A percentile compares a stretch with the other conserved stretches of the same genome.
Conservation (phyloP, 2,888 invertebrate species). For the Petrophora chlorosata region DNA sequence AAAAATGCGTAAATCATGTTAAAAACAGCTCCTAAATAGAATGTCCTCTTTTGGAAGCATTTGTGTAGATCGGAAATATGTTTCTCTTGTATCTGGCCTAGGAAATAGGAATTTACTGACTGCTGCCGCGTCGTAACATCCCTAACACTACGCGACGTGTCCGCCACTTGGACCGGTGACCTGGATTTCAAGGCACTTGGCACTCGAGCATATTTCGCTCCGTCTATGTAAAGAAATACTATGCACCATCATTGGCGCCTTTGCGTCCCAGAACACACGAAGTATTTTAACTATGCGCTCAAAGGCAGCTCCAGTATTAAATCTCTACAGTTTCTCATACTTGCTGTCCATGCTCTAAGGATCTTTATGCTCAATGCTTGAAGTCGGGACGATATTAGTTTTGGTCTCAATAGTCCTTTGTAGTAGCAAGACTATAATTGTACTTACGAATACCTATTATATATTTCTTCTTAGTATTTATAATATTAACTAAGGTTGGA, state of each 20-base stretch:
- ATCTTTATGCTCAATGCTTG: no score
- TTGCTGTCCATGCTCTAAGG: not conserved
- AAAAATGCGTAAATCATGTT: no score
- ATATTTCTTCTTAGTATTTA: no score
- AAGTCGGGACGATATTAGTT: slow-evolving; percentile 5
- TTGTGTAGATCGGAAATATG: no score
- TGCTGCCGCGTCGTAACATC: no score
- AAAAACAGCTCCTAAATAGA: no score
- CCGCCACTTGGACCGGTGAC: slow-evolving; percentile 8
- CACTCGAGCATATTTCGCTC: slow-evolving; percentile 12
- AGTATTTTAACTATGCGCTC: slow-evolving; percentile 11
- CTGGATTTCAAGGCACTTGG: slow-evolving; percentile 26
- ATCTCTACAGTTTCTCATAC: not conserved
- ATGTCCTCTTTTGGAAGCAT: no score
- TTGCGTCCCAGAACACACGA: not conserved
- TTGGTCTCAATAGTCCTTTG: not conserved
- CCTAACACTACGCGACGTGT: not conserved
- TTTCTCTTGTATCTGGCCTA: no score
- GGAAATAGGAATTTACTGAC: no score
- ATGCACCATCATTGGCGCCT: slow-evolving; percentile 14
- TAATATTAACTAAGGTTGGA: no score
- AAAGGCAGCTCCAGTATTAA: slow-evolving; percentile 8
- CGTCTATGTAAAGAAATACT: slow-evolving; percentile 13
- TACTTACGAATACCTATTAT: no score
- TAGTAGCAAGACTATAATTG: no score